Conservation (phyloP, 2,888 invertebrate species). For the Calliopum simillimum region DNA sequence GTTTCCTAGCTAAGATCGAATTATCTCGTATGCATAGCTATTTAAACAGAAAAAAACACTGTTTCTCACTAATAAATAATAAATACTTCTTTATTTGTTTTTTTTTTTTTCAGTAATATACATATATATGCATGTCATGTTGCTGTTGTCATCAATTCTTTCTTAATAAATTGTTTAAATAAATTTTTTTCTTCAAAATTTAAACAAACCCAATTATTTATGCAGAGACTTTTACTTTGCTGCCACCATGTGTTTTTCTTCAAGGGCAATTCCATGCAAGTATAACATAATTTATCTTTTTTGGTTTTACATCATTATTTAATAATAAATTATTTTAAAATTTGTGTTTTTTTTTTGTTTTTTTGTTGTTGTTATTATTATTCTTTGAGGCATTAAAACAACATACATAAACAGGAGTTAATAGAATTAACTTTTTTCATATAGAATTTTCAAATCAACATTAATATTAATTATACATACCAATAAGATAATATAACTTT, state of each 20-base stretch:
- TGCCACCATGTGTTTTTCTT: neutral
- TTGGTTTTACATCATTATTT: neutral
- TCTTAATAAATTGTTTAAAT: conserved; percentile 7
- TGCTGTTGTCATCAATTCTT: conserved; percentile 5
- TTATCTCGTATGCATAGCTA: too few species aligned
- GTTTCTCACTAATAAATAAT: conserved; percentile 37
- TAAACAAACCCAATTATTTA: conserved; percentile 10
- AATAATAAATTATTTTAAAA: conserved; percentile 12
- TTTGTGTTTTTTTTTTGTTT: neutral
- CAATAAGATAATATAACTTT: conserved; percentile 17
- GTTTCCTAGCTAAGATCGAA: too few species aligned
- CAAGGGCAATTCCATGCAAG: neutral
- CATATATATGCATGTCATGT: conserved; percentile 10
- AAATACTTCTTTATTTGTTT: conserved; percentile 28
- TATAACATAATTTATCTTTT: neutral
- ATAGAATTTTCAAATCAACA: conserved; percentile 24
- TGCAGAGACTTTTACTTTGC: neutral
- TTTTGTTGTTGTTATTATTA: neutral
- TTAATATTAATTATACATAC: neutral
- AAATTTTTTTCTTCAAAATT: conserved; percentile 14
- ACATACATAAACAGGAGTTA: conserved; percentile 13
- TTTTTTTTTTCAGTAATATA: conserved; percentile 17
- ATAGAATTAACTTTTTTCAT: neutral
- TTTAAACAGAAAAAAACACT: neutral
- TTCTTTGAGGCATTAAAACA: conserved; percentile 3